Evolutionary conservation across 2,797 vertebrate genomes (phyloP), one percentile per base, ranked within the genome.

Genomic region (Otolemur crassicaudatus): DNA sequence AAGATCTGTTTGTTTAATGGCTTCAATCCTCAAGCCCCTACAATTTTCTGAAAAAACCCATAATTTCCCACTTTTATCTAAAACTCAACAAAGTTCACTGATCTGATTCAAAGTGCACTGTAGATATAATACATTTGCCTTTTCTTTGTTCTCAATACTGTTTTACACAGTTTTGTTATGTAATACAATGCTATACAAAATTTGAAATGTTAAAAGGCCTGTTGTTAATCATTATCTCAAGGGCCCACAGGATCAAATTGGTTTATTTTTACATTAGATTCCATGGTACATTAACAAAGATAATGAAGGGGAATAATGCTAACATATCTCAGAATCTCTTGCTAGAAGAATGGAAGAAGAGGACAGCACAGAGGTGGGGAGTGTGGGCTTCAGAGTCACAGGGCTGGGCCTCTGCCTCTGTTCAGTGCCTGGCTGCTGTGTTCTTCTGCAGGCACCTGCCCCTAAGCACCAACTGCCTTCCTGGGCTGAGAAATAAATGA

Each of bases 41-140:
- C 20, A 82, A 77, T 77, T 89, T 93, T 73, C 63, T 80, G 49
- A 79, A 84, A 87, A 89, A 91, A 80, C 43, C 43, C 10, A 10
- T 46, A 2, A 70, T 10, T 34, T 60, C 40, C 3, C 91, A 17
- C 43, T 94, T 95, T 85, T 56, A 1, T 49, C 5, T 67, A 19
- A 70, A 92, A 69, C 34, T 69, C 53, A 87, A 73, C 4, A 65
- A 90, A 90, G 16, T 29, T 16, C n/a, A 83, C 67, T 53, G 37
- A 83, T 34, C 11, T 80, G 46, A 90, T 43, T 76, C 88, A 69
- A 94, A 67, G 25, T 23, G 69, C 13, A 80, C 86, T 84, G 2
- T 11, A 67, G 75, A 72, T 5, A 90, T 73, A 93, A 53, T 58
- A 89, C 17, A 53, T 65, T 77, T 81, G 40, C 20, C 37, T 29